Conservation (phyloP, 2,888 invertebrate species). For the Diaperis boleti region DNA sequence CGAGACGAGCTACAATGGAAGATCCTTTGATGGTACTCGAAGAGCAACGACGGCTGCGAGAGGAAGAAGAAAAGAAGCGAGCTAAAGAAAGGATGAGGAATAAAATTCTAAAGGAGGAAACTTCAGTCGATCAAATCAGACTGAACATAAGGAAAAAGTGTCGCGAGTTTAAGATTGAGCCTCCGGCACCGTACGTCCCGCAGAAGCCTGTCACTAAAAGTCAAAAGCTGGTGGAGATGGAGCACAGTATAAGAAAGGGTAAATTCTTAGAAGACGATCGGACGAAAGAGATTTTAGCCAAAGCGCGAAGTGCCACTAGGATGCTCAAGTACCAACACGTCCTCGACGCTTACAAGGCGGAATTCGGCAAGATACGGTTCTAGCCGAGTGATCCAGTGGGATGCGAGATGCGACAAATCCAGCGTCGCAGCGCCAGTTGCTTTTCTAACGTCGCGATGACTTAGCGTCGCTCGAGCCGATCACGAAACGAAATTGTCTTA, state of each 20-base stretch:
- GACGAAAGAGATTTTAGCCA: slow-evolving; percentile 62
- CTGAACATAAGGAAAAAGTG: slow-evolving; percentile 61
- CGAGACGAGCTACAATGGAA: slow-evolving; percentile 55
- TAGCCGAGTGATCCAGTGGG: slow-evolving; percentile 44
- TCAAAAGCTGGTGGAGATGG: slow-evolving; percentile 60
- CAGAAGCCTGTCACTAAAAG: slow-evolving; percentile 62
- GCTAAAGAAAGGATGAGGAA: slow-evolving; percentile 59
- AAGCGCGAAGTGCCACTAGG: slow-evolving; percentile 58
- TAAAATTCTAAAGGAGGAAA: slow-evolving; percentile 60
- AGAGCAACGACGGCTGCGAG: slow-evolving; percentile 56
- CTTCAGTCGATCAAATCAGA: slow-evolving; percentile 59
- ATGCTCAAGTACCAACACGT: slow-evolving; percentile 58
- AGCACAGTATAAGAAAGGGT: slow-evolving; percentile 61
- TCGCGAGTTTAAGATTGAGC: slow-evolving; percentile 60
- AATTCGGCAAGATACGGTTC: slow-evolving; percentile 54
- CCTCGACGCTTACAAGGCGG: slow-evolving; percentile 52
- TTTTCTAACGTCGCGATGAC: slow-evolving; percentile 50
- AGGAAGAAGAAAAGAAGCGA: slow-evolving; percentile 62
- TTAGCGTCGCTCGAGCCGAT: slow-evolving; percentile 48
- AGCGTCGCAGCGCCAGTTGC: slow-evolving; percentile 50
- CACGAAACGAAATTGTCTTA: slow-evolving; percentile 46
- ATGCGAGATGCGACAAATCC: slow-evolving; percentile 17
- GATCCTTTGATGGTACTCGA: slow-evolving; percentile 58
- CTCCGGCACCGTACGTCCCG: slow-evolving; percentile 60
- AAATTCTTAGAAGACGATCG: slow-evolving; percentile 64